phyloP scores from a whole-genome alignment of 2,888 invertebrate species.

The Antheraea assamensis region DNA sequence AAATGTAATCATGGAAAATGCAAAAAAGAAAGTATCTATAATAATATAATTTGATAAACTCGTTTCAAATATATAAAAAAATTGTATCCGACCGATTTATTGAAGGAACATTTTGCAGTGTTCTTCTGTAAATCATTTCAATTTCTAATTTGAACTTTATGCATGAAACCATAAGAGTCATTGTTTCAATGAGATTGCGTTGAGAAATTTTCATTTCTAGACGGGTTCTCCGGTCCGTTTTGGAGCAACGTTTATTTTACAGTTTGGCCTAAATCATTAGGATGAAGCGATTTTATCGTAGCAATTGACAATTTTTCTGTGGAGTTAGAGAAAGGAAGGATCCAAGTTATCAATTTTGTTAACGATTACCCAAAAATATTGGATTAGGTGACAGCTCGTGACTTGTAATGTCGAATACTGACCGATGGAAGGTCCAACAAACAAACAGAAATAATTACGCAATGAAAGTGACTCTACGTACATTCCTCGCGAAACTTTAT shows the following conservation, averaged over 20 bases:
- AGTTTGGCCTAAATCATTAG: slow-evolving; percentile 2
- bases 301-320: neutral
- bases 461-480: no score
- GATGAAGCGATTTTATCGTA: neutral
- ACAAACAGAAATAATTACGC: no score
- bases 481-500: no score
- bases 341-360: neutral
- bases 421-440: no score
- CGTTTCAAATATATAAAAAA: slow-evolving; percentile 3
- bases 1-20: slow-evolving; percentile 8
- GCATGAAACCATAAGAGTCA: neutral
- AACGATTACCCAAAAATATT: neutral
- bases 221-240: slow-evolving; percentile 8
- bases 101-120: neutral
- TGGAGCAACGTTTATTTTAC: slow-evolving; percentile 19
- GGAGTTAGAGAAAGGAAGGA: neutral
- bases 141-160: slow-evolving; percentile 15
- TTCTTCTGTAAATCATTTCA: neutral
- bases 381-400: neutral
- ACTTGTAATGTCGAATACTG: neutral
- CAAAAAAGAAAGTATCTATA: neutral
- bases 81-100: slow-evolving; percentile 6
- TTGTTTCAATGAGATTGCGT: neutral
- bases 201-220: slow-evolving; percentile 18
- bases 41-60: slow-evolving; percentile 11